These are phyloP conservation scores for Oligia strigilis DNA, from an alignment of 2,888 invertebrate species.

Conservation along the genomic window DNA sequence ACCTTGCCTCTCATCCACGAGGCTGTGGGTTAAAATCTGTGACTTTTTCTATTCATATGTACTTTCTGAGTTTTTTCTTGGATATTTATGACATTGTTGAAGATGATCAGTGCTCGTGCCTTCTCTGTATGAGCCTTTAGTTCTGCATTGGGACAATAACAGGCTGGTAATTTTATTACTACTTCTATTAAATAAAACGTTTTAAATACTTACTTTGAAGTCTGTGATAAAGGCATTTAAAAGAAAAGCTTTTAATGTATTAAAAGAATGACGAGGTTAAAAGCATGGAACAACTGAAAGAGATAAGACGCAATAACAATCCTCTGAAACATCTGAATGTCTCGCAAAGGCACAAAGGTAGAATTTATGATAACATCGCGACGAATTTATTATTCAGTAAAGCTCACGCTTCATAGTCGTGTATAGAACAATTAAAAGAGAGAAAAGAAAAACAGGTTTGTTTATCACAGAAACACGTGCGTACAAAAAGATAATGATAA, in stretches of 20 bases:
- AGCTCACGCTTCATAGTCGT: neutral
- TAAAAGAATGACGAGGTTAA: neutral
- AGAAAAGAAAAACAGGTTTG: neutral
- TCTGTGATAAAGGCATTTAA: neutral
- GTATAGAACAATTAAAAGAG: neutral
- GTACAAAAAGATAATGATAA: neutral
- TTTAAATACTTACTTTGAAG: neutral
- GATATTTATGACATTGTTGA: neutral
- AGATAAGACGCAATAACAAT: slow-evolving; percentile 10
- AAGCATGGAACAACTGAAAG: neutral
- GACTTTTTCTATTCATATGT: neutral
- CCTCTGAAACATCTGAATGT: slow-evolving; percentile 17
- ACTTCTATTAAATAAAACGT: neutral
- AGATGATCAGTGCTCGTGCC: neutral
- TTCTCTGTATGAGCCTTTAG: neutral
- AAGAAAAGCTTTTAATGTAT: neutral
- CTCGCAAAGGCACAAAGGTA: slow-evolving; percentile 40
- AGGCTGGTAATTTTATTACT: neutral
- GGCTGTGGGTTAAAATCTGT: neutral
- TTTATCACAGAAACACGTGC: neutral
- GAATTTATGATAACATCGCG: slow-evolving; percentile 25
- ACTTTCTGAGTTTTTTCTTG: neutral
- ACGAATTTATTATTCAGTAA: neutral
- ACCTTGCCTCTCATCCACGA: neutral
- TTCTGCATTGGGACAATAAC: neutral